These are phyloP conservation scores for Drosophila austrosaltans DNA, from an alignment of 2,888 invertebrate species.

Conservation along the genomic window DNA sequence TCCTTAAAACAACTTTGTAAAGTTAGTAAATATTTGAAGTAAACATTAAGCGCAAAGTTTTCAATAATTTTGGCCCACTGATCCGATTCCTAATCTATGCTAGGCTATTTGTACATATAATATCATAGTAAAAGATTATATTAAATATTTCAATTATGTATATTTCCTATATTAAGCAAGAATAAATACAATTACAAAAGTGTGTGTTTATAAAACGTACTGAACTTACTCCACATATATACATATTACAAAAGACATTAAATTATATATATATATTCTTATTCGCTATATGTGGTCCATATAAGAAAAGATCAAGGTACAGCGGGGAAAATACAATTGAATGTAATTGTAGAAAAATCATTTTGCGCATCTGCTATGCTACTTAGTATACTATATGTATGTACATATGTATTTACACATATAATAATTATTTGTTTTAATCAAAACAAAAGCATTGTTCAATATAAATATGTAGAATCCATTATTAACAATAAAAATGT, in stretches of 20 bases:
- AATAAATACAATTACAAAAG: background rate
- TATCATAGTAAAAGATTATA: slow-evolving; percentile 7
- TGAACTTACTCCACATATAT: slow-evolving; percentile 66
- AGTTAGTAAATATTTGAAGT: no score
- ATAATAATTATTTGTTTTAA: slow-evolving; percentile 37
- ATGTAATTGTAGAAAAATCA: slow-evolving; percentile 42
- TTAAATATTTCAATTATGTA: slow-evolving; percentile 44
- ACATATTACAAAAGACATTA: slow-evolving; percentile 34
- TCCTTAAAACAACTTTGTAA: no score
- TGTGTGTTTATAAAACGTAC: slow-evolving; percentile 63
- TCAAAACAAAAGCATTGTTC: slow-evolving; percentile 72
- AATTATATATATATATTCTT: slow-evolving; percentile 22
- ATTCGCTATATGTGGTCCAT: slow-evolving; percentile 24
- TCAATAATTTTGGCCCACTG: background rate
- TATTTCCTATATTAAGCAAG: slow-evolving; percentile 27
- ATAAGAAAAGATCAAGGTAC: slow-evolving; percentile 71
- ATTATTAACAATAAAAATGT: slow-evolving; percentile 23
- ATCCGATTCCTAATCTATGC: background rate
- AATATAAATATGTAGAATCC: slow-evolving; percentile 19
- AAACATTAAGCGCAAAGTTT: no score
- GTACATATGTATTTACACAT: background rate
- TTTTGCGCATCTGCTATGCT: slow-evolving; percentile 32
- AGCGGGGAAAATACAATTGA: slow-evolving; percentile 55
- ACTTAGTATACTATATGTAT: slow-evolving; percentile 10
- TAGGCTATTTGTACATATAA: background rate